Percentiles rank a stretch among this genome's conserved stretches.
These are phyloP conservation scores for Paracentrotus lividus DNA, from an alignment of 53 echinoderm and acorn worm species.

Conservation along the genomic window DNA sequence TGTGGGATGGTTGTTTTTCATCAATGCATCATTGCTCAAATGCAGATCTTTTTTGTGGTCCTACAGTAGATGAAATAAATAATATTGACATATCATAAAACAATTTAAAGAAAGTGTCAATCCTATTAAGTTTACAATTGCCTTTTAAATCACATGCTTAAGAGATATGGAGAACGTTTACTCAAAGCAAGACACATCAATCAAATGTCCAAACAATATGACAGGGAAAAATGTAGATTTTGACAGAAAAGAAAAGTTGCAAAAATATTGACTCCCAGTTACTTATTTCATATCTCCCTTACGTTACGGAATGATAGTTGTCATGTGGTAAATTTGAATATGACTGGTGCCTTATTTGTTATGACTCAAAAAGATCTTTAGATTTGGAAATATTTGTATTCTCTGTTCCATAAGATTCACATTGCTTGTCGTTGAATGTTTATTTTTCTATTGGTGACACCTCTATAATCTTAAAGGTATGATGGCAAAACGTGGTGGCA, in stretches of 20 bases:
- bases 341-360: background rate
- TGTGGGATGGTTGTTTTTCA: background rate
- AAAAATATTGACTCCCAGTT: slow-evolving; percentile 12
- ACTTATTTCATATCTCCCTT: background rate
- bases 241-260: background rate
- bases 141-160: background rate
- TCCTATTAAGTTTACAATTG: background rate
- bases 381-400: slow-evolving; percentile 21
- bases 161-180: background rate
- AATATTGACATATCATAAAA: background rate
- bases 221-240: background rate
- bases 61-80: background rate
- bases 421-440: background rate
- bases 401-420: background rate
- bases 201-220: too few relatives aligned
- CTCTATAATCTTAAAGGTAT: background rate
- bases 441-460: background rate
- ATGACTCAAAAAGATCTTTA: slow-evolving; percentile 10
- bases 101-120: background rate
- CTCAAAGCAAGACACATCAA: background rate
- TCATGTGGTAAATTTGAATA: background rate
- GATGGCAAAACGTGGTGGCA: background rate
- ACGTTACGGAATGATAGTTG: background rate
- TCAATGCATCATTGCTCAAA: background rate
- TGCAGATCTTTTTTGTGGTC: background rate